phyloP scores from a whole-genome alignment of 1,140 invertebrate species.

The Nomia melanderi region DNA sequence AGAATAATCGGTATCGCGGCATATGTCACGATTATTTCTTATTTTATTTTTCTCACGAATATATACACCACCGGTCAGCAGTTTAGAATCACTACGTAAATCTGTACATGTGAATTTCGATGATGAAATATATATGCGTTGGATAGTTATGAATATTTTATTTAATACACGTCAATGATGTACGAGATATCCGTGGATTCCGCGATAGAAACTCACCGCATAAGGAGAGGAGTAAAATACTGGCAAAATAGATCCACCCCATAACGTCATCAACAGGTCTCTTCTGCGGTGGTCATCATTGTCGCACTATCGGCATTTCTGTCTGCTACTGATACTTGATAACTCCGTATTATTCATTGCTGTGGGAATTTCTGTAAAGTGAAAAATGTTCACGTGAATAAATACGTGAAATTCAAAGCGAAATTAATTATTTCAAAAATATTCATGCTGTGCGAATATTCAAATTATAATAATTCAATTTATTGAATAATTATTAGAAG shows the following conservation, averaged over 20 bases:
- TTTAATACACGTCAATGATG: neutral
- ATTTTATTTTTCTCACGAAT: neutral
- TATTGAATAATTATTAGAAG: too few relatives aligned
- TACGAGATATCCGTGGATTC: neutral
- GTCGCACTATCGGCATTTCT: constrained; percentile 49
- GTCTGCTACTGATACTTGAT: constrained; percentile 15
- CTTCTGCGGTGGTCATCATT: constrained; percentile 44
- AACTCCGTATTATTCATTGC: constrained; percentile 27
- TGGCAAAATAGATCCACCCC: constrained; percentile 64
- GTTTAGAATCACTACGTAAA: too few relatives aligned
- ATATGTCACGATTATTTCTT: neutral
- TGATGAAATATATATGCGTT: neutral
- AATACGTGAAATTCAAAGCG: neutral
- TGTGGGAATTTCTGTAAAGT: constrained; percentile 1
- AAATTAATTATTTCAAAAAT: neutral
- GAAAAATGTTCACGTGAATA: neutral
- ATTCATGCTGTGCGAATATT: too few relatives aligned
- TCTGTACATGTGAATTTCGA: neutral
- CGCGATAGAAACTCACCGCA: constrained; percentile 58
- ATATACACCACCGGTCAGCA: too few relatives aligned
- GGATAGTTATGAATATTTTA: neutral
- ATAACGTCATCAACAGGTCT: constrained; percentile 68
- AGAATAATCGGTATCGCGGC: neutral
- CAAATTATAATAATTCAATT: too few relatives aligned
- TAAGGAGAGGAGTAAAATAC: constrained; percentile 64